Evolutionary conservation across 1,140 invertebrate species (phyloP), one percentile per base, ranked within the genome.

Genomic region (Ylistrum balloti): DNA sequence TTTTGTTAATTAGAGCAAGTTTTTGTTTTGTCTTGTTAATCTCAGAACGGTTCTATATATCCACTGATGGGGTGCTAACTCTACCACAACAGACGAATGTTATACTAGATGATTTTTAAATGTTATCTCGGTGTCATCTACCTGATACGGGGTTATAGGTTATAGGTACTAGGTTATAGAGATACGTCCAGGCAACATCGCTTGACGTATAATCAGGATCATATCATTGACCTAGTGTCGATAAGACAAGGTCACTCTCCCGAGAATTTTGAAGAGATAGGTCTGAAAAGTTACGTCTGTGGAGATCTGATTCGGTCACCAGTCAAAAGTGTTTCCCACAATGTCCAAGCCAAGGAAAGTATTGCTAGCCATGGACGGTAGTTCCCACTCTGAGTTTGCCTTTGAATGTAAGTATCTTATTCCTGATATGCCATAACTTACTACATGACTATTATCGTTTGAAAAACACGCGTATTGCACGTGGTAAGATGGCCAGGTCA

Each of bases 321-420:
- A 33, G 48, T 32, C 38, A 48, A 88, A 13, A 10, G 17, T 13
- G 33, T 34, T 5, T 3, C 28, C 38, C 74, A 88, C 33, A 15
- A 89, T 86, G 35, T 86, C 86, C 3, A 74, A 35, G 7, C 89
- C 33, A 28, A 88, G 91, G 86, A 92, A 38, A n/a, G 87, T 92
- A 15, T 85, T 92, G 17, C 32, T 90, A 22, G 91, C 91, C 17
- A 92, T 92, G 89, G 91, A 92, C 56, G 91, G 91, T 10, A 92
- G 91, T 87, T 86, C 90, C 7, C 74, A 86, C 34, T 89, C 91
- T 9, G 88, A 92, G 35, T 90, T 45, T 35, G 91, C 89, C 0
- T 92, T 92, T 86, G 90, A 90, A 13, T 92, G 91, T 92, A 90
- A 90, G 91, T 92, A 33, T 10, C 22, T 28, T 20, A 13, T 28